Evolutionary conservation across 2,113 vertebrate species (phyloP).

Genomic region (Oncorhynchus mykiss): DNA sequence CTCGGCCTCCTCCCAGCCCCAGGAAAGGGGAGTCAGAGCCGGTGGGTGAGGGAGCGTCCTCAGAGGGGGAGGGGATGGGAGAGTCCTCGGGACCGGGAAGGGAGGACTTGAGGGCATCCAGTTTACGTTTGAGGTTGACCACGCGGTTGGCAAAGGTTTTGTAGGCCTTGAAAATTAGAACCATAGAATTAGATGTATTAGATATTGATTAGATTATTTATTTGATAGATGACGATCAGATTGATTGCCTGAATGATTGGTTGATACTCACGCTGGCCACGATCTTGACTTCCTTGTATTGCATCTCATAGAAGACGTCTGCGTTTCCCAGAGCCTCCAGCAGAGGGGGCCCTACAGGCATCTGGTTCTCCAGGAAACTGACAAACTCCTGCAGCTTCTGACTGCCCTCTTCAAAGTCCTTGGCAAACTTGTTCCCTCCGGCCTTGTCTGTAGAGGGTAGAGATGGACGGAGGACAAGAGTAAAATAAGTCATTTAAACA

Average conservation of each 20-base stretch:
- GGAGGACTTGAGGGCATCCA: slow-evolving; percentile 89
- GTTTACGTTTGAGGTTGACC: slow-evolving; percentile 90
- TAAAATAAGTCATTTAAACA: no score
- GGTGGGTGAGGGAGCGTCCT: slow-evolving; percentile 91
- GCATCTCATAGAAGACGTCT: slow-evolving; percentile 95
- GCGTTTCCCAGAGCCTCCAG: slow-evolving; percentile 92
- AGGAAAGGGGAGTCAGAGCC: slow-evolving; percentile 93
- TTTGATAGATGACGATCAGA: no score
- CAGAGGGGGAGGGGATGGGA: slow-evolving; percentile 89
- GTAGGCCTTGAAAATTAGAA: slow-evolving; percentile 79
- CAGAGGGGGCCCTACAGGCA: slow-evolving; percentile 83
- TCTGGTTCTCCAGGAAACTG: slow-evolving; percentile 86
- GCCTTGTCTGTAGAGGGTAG: slow-evolving; percentile 87
- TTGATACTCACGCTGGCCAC: slow-evolving; percentile 90
- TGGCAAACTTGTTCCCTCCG: slow-evolving; percentile 94
- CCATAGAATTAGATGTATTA: no score
- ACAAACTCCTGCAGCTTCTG: slow-evolving; percentile 94
- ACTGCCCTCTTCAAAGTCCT: slow-evolving; percentile 95
- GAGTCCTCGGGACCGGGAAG: slow-evolving; percentile 92
- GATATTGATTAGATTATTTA: no score
- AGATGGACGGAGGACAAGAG: not conserved
- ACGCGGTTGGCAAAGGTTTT: slow-evolving; percentile 95
- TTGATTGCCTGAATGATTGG: no score
- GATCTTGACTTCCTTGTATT: slow-evolving; percentile 98
- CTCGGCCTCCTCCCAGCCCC: slow-evolving; percentile 72